Evolutionary conservation across 2,797 vertebrate genomes (phyloP), one percentile per base, ranked within the genome.

Genomic region (Kryptopterus vitreolus): DNA sequence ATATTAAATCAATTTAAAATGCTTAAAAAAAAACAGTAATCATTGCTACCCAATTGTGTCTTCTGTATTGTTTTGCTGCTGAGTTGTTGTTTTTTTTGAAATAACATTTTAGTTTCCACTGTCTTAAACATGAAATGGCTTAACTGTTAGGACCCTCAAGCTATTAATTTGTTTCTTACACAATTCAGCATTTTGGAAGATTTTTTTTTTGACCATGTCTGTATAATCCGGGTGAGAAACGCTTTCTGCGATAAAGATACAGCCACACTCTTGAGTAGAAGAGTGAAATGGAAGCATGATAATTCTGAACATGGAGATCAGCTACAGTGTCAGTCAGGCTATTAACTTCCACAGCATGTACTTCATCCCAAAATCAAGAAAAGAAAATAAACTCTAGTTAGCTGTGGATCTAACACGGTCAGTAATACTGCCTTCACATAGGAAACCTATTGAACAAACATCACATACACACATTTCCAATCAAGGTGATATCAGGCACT

Each of bases 181-280:
- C 81, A 82, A 72, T 87, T 83, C 73, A 84, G 74, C 31, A 68
- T 65, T 78, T 66, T 78, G 79, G 79, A 88, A 88, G 88, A 86
- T 83, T 88, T 88, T 88, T n/a, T 85, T 87, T 88, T 88, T 83
- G 84, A 86, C 84, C 79, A 79, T 81, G 85, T 88, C 86, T 82
- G 87, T 85, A 78, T 79, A 77, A 85, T 86, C 85, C 82, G 86
- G 83, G 52, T 66, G 50, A 80, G 57, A 71, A 43, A 70, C 50
- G 79, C 87, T 87, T 90, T 87, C 87, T 84, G 85, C 58, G 85
- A 87, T 84, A 83, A 84, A 88, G 86, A 74, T 53, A 71, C 78
- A 84, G 72, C 72, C 81, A 83, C 72, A 68, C 52, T 69, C 83
- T 58, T 58, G 59, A 85, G 77, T 79, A 83, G 82, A 86, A 77